These are phyloP conservation scores for Amiota mariae DNA, from an alignment of 2,888 invertebrate species.

Conservation along the genomic window DNA sequence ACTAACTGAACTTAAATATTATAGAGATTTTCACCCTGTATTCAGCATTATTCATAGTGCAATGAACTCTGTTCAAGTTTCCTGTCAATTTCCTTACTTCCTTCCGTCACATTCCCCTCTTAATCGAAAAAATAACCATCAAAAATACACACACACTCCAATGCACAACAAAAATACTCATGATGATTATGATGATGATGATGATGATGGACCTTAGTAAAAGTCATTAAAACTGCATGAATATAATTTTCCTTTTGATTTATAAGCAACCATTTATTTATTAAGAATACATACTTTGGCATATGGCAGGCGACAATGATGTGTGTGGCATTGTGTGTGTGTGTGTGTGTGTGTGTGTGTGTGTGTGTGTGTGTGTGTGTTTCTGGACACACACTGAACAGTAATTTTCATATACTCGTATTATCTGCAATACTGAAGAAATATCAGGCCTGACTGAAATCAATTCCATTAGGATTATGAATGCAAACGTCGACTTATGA, in stretches of 20 bases:
- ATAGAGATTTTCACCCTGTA: too few species aligned
- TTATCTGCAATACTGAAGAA: conserved; percentile 55
- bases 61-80: background rate
- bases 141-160: conserved; percentile 24
- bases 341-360: too few species aligned
- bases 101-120: background rate
- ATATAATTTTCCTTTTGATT: conserved; percentile 65
- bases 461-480: conserved; percentile 68
- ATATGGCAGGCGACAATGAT: conserved; percentile 6
- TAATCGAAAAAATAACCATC: conserved; percentile 2
- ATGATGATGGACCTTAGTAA: conserved; percentile 35
- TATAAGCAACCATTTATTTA: conserved; percentile 60
- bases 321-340: background rate
- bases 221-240: conserved; percentile 67
- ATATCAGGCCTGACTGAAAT: conserved; percentile 51
- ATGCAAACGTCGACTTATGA: conserved; percentile 51
- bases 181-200: too few species aligned
- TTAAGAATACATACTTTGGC: conserved; percentile 25
- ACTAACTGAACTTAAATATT: too few species aligned
- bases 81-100: too few species aligned
- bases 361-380: background rate
- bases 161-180: conserved; percentile 32
- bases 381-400: conserved; percentile 45
- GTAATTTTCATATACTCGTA: conserved; percentile 55
- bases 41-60: background rate